Conservation (phyloP, 2,797 vertebrate genomes). For the Cossypha niveicapilla region DNA sequence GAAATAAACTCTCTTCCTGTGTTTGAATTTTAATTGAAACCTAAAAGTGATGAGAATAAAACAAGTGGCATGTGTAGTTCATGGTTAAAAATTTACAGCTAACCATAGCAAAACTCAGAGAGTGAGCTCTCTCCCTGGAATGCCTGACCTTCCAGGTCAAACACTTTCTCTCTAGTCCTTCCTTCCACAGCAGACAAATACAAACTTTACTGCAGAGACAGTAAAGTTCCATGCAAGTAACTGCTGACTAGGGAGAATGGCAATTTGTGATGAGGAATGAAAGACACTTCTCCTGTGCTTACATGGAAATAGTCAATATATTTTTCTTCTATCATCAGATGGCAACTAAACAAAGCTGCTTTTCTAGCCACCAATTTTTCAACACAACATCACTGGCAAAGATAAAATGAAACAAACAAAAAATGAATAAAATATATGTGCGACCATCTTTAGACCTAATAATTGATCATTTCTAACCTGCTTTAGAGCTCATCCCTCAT, state of each 20-base stretch:
- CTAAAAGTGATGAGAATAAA: not conserved
- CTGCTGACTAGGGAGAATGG: not conserved
- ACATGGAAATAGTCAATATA: not conserved
- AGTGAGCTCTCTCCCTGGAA: not conserved
- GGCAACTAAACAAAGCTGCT: not conserved
- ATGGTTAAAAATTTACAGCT: not conserved
- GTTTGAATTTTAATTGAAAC: not conserved
- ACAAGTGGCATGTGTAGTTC: not conserved
- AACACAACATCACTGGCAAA: not conserved
- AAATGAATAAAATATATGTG: not conserved
- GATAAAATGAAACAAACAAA: not conserved
- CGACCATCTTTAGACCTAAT: not conserved
- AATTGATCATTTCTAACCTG: not conserved
- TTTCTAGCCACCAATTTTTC: not conserved
- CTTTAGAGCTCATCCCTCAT: not conserved
- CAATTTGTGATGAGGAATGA: not conserved
- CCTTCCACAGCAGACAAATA: not conserved
- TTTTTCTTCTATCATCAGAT: not conserved
- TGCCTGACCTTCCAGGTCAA: not conserved
- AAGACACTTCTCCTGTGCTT: not conserved
- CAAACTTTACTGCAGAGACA: not conserved
- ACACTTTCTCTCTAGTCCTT: not conserved
- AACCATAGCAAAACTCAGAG: not conserved
- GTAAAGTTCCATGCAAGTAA: not conserved
- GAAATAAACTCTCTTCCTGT: not conserved